These are phyloP conservation scores for Tuta absoluta DNA, from an alignment of 2,888 invertebrate genomes.

Conservation along the genomic window DNA sequence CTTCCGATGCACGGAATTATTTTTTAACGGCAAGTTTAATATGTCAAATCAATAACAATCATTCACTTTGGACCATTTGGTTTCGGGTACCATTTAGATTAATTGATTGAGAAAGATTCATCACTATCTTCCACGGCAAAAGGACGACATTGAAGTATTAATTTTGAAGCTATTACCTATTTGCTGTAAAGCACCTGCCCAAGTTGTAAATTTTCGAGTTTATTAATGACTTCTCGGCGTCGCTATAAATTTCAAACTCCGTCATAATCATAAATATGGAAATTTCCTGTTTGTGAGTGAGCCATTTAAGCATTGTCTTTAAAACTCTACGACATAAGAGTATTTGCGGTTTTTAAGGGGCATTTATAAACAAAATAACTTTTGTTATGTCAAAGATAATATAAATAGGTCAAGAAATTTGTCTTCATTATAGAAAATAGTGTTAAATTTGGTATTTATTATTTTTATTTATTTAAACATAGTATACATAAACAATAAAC, in stretches of 20 bases:
- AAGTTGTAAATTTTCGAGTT: conserved; percentile 13
- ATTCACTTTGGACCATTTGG: too few relatives aligned
- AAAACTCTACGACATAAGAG: neutral
- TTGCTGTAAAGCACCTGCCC: neutral
- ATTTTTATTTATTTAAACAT: too few relatives aligned
- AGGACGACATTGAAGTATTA: neutral
- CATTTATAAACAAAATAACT: neutral
- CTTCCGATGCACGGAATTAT: too few relatives aligned
- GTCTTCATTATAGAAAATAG: neutral
- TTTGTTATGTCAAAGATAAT: neutral
- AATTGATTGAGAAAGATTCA: neutral
- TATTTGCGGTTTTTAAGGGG: neutral
- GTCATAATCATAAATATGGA: conserved; percentile 14
- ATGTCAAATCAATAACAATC: too few relatives aligned
- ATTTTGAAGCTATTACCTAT: conserved; percentile 12
- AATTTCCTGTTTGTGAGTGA: neutral
- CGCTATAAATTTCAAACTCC: conserved; percentile 22
- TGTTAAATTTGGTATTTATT: neutral
- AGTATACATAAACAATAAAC: too few relatives aligned
- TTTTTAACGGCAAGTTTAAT: too few relatives aligned
- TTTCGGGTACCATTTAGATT: too few relatives aligned
- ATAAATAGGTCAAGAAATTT: neutral
- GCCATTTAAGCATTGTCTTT: neutral
- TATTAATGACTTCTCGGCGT: conserved; percentile 5
- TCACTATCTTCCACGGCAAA: neutral